phyloP scores from a whole-genome alignment of 2,113 vertebrate genomes.

The Sterna hirundo region DNA sequence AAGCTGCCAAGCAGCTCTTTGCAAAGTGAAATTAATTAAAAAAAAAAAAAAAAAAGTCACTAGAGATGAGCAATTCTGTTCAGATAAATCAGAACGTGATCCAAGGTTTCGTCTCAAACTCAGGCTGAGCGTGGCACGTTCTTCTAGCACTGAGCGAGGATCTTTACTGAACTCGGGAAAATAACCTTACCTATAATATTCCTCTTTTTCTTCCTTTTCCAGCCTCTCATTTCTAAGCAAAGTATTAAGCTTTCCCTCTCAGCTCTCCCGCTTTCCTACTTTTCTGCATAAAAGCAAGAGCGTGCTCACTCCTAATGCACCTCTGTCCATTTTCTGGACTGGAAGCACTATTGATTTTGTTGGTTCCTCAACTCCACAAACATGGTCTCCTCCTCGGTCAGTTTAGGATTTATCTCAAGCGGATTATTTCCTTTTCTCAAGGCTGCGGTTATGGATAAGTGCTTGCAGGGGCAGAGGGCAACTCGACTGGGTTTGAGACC shows the following conservation, averaged over 20 bases:
- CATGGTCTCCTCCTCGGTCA: background rate
- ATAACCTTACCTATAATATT: background rate
- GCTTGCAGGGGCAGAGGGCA: background rate
- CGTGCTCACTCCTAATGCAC: background rate
- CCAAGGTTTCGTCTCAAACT: background rate
- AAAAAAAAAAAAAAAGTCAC: background rate
- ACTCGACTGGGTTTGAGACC: background rate
- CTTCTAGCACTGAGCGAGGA: background rate
- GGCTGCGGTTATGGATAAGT: background rate
- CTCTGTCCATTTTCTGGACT: background rate
- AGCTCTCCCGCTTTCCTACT: background rate
- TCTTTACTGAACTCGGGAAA: background rate
- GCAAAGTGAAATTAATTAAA: conserved; percentile 56
- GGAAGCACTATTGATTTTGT: background rate
- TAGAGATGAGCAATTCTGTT: background rate
- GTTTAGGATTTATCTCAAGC: background rate
- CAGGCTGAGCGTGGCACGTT: background rate
- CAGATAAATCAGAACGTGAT: background rate
- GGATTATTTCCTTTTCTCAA: background rate
- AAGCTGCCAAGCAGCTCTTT: conserved; percentile 5
- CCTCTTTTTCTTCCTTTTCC: background rate
- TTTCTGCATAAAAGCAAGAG: background rate
- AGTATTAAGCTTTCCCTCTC: background rate
- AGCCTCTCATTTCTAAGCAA: background rate
- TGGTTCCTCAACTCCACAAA: background rate